Conservation (phyloP, 2,888 invertebrate genomes). For the Amiota minor region DNA sequence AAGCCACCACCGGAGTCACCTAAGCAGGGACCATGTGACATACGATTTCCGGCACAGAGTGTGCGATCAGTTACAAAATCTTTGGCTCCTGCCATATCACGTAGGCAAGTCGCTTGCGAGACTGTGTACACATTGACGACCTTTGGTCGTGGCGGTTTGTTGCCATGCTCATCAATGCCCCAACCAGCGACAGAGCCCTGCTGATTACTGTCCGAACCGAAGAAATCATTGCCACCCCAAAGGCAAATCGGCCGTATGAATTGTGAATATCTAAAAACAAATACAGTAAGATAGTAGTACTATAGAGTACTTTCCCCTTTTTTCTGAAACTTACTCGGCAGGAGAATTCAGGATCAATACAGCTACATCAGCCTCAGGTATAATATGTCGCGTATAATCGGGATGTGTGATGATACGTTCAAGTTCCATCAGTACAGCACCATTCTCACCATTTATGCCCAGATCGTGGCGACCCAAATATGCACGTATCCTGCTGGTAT, state of each 20-base stretch:
- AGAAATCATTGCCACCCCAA: constrained; percentile 51
- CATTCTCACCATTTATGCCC: constrained; percentile 1
- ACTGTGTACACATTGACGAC: constrained; percentile 73
- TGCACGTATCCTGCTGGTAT: constrained; percentile 50
- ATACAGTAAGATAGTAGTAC: background rate
- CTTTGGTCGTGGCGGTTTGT: constrained; percentile 62
- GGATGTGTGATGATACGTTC: constrained; percentile 18
- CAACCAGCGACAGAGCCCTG: constrained; percentile 75
- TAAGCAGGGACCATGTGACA: constrained; percentile 57
- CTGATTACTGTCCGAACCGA: constrained; percentile 61
- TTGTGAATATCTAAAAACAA: background rate
- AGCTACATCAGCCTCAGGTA: constrained; percentile 24
- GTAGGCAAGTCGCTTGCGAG: constrained; percentile 72
- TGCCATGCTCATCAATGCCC: constrained; percentile 66
- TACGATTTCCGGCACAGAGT: constrained; percentile 51
- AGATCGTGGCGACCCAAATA: constrained; percentile 71
- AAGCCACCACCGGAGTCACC: constrained; percentile 78
- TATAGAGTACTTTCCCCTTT: background rate
- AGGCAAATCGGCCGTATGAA: constrained; percentile 45
- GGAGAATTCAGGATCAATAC: constrained; percentile 30
- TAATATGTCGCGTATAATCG: constrained; percentile 24
- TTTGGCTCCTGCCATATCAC: constrained; percentile 46
- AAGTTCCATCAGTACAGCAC: constrained; percentile 17
- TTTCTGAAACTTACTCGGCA: constrained; percentile 38
- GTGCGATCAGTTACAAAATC: constrained; percentile 37